A percentile compares a stretch with the other conserved stretches of the same genome.
Evolutionary conservation across 2,888 invertebrate genomes (phyloP).

Genomic region (Vanessa cardui): DNA sequence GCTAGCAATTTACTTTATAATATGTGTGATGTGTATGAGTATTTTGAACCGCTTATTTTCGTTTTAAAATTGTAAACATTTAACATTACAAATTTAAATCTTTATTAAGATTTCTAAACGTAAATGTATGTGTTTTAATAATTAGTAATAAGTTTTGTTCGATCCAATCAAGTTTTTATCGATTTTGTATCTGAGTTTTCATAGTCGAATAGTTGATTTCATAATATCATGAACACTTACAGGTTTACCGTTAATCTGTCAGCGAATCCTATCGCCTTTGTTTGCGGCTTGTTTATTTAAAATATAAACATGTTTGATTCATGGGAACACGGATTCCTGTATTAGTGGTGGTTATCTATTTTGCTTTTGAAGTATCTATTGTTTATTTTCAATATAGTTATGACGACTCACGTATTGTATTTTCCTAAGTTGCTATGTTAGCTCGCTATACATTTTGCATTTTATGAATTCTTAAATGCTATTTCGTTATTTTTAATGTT

Average conservation of each 20-base stretch:
- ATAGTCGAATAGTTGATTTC: background rate
- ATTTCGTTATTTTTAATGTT: too few relatives aligned
- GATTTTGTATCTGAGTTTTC: background rate
- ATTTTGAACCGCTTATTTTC: too few relatives aligned
- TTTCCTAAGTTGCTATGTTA: too few relatives aligned
- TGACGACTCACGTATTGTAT: too few relatives aligned
- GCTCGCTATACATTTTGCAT: too few relatives aligned
- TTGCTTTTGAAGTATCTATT: background rate
- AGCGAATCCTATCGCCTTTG: conserved; percentile 53
- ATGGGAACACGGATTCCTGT: conserved; percentile 25
- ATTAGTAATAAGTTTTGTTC: too few relatives aligned
- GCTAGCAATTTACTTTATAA: background rate
- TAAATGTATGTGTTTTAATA: too few relatives aligned
- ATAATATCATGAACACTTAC: conserved; percentile 5
- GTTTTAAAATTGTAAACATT: too few relatives aligned
- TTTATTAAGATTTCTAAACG: too few relatives aligned
- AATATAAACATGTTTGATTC: conserved; percentile 49
- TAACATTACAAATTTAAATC: too few relatives aligned
- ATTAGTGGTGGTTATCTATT: background rate
- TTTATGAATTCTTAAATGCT: too few relatives aligned
- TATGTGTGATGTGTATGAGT: too few relatives aligned
- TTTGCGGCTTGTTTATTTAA: conserved; percentile 58
- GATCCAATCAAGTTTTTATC: background rate
- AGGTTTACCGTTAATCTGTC: conserved; percentile 55
- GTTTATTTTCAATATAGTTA: conserved; percentile 2